Evolutionary conservation across 2,797 vertebrate genomes (phyloP).

Genomic region (Hippopotamyrus pictus): DNA sequence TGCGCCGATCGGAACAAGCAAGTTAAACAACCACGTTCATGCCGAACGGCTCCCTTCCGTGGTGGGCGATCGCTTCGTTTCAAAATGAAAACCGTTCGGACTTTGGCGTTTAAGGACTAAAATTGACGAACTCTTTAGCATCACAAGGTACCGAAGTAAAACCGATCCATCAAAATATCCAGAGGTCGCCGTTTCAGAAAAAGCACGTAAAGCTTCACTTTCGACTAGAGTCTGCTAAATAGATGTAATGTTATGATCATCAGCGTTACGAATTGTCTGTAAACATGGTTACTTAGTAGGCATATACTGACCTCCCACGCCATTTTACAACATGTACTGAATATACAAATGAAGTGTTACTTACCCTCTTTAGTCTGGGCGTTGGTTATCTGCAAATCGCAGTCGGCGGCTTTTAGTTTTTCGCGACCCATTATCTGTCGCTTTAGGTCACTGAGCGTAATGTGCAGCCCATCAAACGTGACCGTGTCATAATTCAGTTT

Average conservation of each 20-base stretch:
- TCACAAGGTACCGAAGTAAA: neutral
- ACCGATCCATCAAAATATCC: neutral
- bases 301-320: neutral
- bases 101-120: neutral
- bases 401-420: constrained; percentile 85
- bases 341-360: constrained; percentile 8
- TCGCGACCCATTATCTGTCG: constrained; percentile 90
- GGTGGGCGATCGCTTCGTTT: neutral
- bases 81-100: neutral
- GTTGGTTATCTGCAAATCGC: constrained; percentile 93
- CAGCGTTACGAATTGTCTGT: neutral
- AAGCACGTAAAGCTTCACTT: neutral
- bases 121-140: neutral
- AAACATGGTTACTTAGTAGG: neutral
- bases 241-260: neutral
- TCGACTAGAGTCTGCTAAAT: neutral
- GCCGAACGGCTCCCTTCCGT: neutral
- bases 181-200: neutral
- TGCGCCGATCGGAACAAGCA: neutral
- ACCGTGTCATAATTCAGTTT: constrained; percentile 94
- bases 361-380: constrained; percentile 94
- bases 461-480: constrained; percentile 86
- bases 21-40: neutral
- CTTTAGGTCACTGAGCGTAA: constrained; percentile 88
- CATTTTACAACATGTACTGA: neutral